Evolutionary conservation across 2,888 invertebrate species (phyloP), one percentile per base, ranked within the genome.

Genomic region (Exocentrus adspersus): DNA sequence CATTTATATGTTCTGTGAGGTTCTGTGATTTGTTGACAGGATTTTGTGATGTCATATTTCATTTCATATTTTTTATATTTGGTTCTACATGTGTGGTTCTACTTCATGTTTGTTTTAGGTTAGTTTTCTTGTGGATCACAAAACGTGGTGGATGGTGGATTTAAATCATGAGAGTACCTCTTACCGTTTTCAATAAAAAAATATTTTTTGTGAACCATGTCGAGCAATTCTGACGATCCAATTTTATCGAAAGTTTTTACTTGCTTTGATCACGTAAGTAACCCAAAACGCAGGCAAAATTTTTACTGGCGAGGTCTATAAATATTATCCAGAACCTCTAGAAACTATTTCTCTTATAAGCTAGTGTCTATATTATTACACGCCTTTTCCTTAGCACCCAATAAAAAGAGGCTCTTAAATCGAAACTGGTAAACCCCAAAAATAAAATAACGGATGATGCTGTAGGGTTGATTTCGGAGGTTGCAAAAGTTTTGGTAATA

Each of bases 401-500:
- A 84, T 87, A 59, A 87, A n/a, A 85, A 75, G 86, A 87, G 68
- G 79, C 85, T 4, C 71, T 87, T 2, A 84, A 86, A 72, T 82
- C 83, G 21, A 83, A 85, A 41, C 86, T 86, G 72, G 81, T 83
- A 75, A 86, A 87, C 74, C 82, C 85, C 68, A 87, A 87, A 77
- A 86, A 84, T 1, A 87, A 86, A 76, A 80, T 87, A 21, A 84
- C 83, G 6, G 86, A 86, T 63, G 87, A 87, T 68, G 84, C 86
- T 0, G 73, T 86, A 45, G 83, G 83, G n/a, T 74, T 87, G 30
- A 81, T 87, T 9, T 81, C 82, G 60, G 87, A 87, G 74, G 80
- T 87, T 24, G 82, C 84, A 2, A 87, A 87, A 75, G 83, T 84
- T 63, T 75, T 88, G 46, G 85, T 86, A 7, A 83, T 86, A 0